These are phyloP conservation scores for Steatocranus sp. DNA, from an alignment of 2,797 vertebrate genomes.

Conservation along the genomic window DNA sequence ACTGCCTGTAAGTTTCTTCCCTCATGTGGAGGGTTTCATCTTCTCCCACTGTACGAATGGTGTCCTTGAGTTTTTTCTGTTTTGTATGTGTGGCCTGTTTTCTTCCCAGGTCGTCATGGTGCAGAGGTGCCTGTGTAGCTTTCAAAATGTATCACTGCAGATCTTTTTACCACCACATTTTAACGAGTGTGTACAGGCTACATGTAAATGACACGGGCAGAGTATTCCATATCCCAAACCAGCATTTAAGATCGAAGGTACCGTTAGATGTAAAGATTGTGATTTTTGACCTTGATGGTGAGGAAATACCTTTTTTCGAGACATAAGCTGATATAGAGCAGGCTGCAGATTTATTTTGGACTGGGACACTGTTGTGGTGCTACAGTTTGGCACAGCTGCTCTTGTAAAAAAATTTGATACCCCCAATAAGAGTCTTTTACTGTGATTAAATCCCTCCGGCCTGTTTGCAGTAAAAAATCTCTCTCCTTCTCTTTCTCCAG, in stretches of 20 bases:
- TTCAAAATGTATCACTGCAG: neutral
- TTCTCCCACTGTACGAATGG: neutral
- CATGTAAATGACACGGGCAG: neutral
- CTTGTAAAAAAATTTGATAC: conserved; percentile 71
- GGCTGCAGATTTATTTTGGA: conserved; percentile 56
- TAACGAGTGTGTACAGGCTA: neutral
- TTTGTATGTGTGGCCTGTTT: neutral
- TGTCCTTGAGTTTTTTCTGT: neutral
- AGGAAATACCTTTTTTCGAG: neutral
- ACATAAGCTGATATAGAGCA: conserved; percentile 56
- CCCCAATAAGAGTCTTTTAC: conserved; percentile 74
- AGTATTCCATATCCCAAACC: neutral
- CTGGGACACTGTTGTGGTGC: conserved; percentile 47
- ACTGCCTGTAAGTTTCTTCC: neutral
- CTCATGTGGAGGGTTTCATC: neutral
- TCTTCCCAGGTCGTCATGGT: neutral
- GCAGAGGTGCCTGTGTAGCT: neutral
- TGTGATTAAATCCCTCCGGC: conserved; percentile 72
- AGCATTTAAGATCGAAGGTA: neutral
- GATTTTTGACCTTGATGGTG: neutral
- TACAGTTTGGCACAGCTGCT: conserved; percentile 71
- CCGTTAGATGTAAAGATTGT: neutral
- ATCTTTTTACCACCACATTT: neutral
- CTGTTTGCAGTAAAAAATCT: conserved; percentile 65
- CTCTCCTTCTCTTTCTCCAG: neutral